These are phyloP conservation scores for Pristionchus entomophagus DNA, from an alignment of 2,888 invertebrate genomes.

Conservation along the genomic window DNA sequence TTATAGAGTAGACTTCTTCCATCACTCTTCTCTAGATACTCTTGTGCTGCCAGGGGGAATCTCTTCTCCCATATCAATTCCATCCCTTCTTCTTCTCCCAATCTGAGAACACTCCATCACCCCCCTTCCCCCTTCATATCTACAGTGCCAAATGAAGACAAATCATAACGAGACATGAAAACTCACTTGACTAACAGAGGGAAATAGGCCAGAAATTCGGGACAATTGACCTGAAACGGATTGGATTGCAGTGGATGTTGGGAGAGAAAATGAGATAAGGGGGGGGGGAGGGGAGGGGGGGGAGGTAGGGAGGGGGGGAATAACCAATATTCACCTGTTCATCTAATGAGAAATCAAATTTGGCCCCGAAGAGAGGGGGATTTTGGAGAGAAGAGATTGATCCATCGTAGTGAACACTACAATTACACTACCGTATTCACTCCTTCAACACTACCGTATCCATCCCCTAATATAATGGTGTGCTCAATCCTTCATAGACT, in stretches of 20 bases:
- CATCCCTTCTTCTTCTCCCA: slow-evolving; percentile 71
- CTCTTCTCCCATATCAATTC: slow-evolving; percentile 69
- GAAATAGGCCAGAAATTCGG: slow-evolving; percentile 96
- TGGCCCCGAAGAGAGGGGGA: slow-evolving; percentile 91
- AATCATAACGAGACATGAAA: no score
- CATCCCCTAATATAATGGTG: not conserved
- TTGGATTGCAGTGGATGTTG: no score
- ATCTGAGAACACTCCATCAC: slow-evolving; percentile 53
- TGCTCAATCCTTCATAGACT: no score
- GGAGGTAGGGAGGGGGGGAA: not conserved
- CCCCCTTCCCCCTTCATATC: not conserved
- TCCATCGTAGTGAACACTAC: slow-evolving; percentile 11
- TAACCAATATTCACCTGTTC: slow-evolving; percentile 80
- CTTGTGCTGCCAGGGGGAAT: slow-evolving; percentile 67
- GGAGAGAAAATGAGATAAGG: not conserved
- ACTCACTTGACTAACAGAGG: slow-evolving; percentile 78
- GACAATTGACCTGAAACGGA: slow-evolving; percentile 88
- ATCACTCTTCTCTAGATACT: slow-evolving; percentile 52
- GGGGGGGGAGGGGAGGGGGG: not conserved
- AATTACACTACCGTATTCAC: not conserved
- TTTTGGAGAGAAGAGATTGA: slow-evolving; percentile 58
- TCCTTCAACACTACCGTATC: no score
- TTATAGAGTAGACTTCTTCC: slow-evolving; percentile 14
- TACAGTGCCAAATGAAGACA: not conserved
- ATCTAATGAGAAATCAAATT: slow-evolving; percentile 94